Evolutionary conservation across 2,113 vertebrate species (phyloP).

Genomic region (Castor canadensis): DNA sequence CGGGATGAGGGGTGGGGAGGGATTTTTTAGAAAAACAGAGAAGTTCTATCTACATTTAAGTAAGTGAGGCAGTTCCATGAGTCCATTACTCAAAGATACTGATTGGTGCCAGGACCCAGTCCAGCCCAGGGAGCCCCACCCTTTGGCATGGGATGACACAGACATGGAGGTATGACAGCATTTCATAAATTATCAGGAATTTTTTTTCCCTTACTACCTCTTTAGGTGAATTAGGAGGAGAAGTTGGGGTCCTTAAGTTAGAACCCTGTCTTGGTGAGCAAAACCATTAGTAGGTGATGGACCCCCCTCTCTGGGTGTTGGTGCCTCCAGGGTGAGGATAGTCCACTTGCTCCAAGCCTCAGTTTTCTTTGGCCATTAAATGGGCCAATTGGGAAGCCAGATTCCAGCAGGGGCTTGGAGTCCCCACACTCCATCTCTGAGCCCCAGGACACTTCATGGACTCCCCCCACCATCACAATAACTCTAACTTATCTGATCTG

Average conservation of each 20-base stretch:
- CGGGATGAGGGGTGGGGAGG: not conserved
- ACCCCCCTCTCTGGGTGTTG: not conserved
- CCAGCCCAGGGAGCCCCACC: not conserved
- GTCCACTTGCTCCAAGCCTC: not conserved
- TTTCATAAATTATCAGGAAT: not conserved
- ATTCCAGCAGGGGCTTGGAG: not conserved
- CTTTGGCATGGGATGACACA: rapidly evolving
- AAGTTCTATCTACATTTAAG: not conserved
- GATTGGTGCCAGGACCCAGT: not conserved
- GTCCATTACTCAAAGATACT: not conserved
- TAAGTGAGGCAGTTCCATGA: constrained; percentile 30
- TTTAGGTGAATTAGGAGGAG: not conserved
- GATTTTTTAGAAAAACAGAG: not conserved
- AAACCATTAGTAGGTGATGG: not conserved
- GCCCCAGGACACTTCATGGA: no score
- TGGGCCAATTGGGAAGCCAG: not conserved
- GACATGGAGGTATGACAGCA: not conserved
- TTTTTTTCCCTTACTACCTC: not conserved
- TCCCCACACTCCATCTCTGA: not conserved
- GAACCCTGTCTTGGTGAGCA: not conserved
- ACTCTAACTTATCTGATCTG: not conserved
- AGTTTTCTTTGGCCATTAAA: not conserved
- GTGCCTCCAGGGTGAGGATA: not conserved
- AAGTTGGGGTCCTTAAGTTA: not conserved
- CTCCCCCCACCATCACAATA: not conserved